Conservation (phyloP, 1,140 invertebrate genomes). For the Octopus bimaculoides region DNA sequence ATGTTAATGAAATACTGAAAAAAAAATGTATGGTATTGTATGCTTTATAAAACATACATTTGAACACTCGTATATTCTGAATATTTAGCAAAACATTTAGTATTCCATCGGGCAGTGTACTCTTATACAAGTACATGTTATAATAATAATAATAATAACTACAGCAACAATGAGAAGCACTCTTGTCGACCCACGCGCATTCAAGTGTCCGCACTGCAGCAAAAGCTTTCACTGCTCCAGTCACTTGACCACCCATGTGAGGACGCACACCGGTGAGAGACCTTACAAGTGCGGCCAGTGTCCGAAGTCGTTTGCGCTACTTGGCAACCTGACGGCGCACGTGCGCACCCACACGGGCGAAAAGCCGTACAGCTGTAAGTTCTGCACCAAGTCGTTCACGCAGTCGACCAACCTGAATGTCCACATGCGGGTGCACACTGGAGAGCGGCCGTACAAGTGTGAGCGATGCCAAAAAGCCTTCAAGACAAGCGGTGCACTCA, state of each 20-base stretch:
- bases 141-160: too few species aligned
- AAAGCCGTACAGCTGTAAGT: constrained; percentile 16
- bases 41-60: too few species aligned
- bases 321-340: constrained; percentile 30
- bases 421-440: constrained; percentile 18
- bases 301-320: constrained; percentile 22
- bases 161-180: too few species aligned
- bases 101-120: too few species aligned
- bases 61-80: too few species aligned
- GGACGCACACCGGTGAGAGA: constrained; percentile 34
- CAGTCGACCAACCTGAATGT: constrained; percentile 8
- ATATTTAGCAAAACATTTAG: too few species aligned
- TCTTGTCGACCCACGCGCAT: constrained; percentile 63
- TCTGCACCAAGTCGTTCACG: constrained; percentile 18
- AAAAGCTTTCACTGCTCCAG: constrained; percentile 54
- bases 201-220: constrained; percentile 73
- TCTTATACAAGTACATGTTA: too few species aligned
- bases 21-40: too few species aligned
- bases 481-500: neutral
- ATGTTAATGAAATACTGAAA: too few species aligned
- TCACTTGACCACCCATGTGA: constrained; percentile 36
- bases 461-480: constrained; percentile 17
- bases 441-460: constrained; percentile 12
- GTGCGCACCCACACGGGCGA: constrained; percentile 18
- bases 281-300: constrained; percentile 37